Evolutionary conservation across 2,888 invertebrate species (phyloP).

Genomic region (Therioaphis trifolii): DNA sequence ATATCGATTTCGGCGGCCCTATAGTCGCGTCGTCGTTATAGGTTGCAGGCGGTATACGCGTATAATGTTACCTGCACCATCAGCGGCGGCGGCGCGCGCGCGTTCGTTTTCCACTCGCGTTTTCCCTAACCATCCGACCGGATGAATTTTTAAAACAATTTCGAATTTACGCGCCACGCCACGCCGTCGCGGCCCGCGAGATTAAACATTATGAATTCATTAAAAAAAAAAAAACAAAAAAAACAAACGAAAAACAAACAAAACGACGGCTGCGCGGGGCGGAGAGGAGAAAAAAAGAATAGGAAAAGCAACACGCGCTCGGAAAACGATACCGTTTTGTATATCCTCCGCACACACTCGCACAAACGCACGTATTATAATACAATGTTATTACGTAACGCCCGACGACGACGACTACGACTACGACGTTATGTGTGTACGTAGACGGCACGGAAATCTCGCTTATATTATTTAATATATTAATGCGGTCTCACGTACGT

Average conservation of each 20-base stretch:
- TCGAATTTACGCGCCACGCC: neutral
- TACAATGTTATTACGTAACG: neutral
- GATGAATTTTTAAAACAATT: slow-evolving; percentile 25
- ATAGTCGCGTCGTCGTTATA: too few relatives aligned
- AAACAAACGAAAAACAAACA: too few relatives aligned
- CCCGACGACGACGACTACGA: too few relatives aligned
- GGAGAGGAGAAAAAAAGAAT: too few relatives aligned
- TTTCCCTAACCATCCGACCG: neutral
- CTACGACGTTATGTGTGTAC: neutral
- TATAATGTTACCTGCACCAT: too few relatives aligned
- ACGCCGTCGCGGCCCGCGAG: neutral
- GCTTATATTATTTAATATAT: neutral
- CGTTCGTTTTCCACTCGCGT: neutral
- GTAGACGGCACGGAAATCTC: neutral
- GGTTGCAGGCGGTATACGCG: too few relatives aligned
- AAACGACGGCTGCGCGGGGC: too few relatives aligned
- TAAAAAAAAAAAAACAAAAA: neutral
- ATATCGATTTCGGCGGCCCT: neutral
- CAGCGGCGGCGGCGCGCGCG: too few relatives aligned
- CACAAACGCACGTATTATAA: neutral
- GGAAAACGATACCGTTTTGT: neutral
- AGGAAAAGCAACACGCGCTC: too few relatives aligned
- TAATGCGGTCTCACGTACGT: neutral
- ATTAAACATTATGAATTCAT: slow-evolving; percentile 49
- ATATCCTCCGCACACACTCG: too few relatives aligned